phyloP scores from a whole-genome alignment of 2,113 vertebrate species.

The Odocoileus hemionus region DNA sequence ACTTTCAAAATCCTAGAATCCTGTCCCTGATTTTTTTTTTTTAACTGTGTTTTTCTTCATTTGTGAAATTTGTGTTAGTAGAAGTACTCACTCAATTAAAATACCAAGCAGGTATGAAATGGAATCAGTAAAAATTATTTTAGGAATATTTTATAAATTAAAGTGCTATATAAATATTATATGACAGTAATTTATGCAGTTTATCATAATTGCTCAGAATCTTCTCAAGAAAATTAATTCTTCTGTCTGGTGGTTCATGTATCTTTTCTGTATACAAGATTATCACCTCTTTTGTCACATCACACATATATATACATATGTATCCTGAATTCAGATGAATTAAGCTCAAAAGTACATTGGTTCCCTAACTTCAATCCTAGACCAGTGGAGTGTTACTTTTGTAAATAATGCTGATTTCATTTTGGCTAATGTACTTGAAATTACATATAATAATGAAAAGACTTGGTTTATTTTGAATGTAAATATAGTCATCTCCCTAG shows the following conservation, averaged over 20 bases:
- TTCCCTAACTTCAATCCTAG: not conserved
- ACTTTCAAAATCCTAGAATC: not conserved
- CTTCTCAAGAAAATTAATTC: not conserved
- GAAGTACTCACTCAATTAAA: not conserved
- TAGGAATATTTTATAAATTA: conserved; percentile 13
- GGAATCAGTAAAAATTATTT: not conserved
- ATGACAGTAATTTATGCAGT: not conserved
- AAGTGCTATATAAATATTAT: not conserved
- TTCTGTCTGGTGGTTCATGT: not conserved
- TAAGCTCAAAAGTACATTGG: not conserved
- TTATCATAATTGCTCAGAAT: not conserved
- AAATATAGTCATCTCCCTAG: not conserved
- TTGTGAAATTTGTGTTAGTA: conserved; percentile 19
- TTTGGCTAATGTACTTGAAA: not conserved
- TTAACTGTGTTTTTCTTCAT: not conserved
- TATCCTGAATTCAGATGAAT: not conserved
- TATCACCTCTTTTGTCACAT: not conserved
- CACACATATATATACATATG: not conserved
- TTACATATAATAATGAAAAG: not conserved
- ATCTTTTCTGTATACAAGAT: not conserved
- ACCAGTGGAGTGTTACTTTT: not conserved
- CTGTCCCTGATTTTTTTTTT: not conserved
- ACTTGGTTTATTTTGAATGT: conserved; percentile 10
- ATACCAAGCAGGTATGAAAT: not conserved
- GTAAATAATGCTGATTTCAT: not conserved